Conservation (phyloP, 2,113 vertebrate genomes). For the Amphiprion ocellaris region DNA sequence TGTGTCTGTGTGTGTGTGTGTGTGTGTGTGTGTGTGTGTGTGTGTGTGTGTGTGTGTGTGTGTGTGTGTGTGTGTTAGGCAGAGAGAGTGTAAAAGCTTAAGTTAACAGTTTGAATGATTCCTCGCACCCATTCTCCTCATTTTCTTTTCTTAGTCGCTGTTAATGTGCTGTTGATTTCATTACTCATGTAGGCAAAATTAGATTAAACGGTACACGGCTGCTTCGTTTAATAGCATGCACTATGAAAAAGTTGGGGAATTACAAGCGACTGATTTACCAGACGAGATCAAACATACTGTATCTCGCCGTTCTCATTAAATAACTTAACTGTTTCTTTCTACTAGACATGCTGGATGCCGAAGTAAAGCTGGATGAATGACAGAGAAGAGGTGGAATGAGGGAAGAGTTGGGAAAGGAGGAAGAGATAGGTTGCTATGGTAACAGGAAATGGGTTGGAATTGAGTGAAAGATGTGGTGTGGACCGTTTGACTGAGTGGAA, state of each 20-base stretch:
- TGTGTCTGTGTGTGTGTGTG: conserved; percentile 14
- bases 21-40: conserved; percentile 17
- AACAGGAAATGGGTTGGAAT: conserved; percentile 67
- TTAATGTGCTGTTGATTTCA: conserved; percentile 29
- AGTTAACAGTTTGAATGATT: conserved; percentile 38
- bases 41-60: conserved; percentile 8
- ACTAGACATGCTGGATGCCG: conserved; percentile 33
- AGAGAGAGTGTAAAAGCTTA: conserved; percentile 45
- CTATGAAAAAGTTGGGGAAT: conserved; percentile 40
- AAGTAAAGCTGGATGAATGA: conserved; percentile 53
- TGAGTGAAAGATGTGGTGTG: conserved; percentile 58
- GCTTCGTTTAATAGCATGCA: conserved; percentile 27
- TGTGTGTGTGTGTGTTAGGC: conserved; percentile 12
- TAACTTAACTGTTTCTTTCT: conserved; percentile 30
- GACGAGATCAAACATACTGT: conserved; percentile 28
- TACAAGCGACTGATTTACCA: conserved; percentile 16
- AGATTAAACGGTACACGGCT: conserved; percentile 30
- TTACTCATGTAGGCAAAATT: conserved; percentile 39
- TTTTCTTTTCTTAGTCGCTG: conserved; percentile 39
- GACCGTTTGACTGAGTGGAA: conserved; percentile 47
- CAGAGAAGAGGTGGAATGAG: conserved; percentile 54
- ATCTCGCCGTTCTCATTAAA: conserved; percentile 50
- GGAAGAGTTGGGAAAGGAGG: conserved; percentile 46
- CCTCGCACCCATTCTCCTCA: conserved; percentile 18
- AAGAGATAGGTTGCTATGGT: conserved; percentile 70